Evolutionary conservation across 2,113 vertebrate species (phyloP).

Genomic region (Lepus europaeus): DNA sequence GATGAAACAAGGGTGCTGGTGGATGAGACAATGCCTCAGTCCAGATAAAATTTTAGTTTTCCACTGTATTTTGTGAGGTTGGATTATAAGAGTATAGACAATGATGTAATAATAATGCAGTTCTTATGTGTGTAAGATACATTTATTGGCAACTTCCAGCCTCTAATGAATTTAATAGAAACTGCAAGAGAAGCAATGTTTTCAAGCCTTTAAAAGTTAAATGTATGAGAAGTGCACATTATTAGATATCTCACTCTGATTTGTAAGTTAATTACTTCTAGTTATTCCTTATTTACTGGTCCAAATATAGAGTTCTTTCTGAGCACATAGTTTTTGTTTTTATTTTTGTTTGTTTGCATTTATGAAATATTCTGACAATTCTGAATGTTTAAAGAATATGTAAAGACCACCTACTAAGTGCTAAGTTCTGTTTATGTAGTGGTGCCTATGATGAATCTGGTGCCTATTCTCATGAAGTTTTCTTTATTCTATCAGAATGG

Average conservation of each 20-base stretch:
- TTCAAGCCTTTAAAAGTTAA: not conserved
- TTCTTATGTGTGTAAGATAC: not conserved
- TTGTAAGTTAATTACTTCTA: constrained; percentile 29
- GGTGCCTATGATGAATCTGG: not conserved
- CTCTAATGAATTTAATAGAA: not conserved
- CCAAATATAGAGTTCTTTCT: not conserved
- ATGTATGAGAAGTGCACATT: not conserved
- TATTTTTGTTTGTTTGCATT: not conserved
- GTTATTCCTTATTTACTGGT: not conserved
- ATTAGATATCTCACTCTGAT: not conserved
- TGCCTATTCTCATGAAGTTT: not conserved
- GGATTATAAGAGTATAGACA: not conserved
- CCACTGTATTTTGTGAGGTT: not conserved
- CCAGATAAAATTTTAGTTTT: not conserved
- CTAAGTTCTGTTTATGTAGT: not conserved
- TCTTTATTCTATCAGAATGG: not conserved
- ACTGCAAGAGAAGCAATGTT: not conserved
- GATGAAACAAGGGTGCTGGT: not conserved
- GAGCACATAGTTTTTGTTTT: not conserved
- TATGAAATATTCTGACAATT: constrained; percentile 16
- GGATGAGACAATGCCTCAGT: not conserved
- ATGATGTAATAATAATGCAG: not conserved
- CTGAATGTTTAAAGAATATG: not conserved
- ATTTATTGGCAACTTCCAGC: not conserved
- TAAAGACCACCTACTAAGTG: not conserved